phyloP scores from a whole-genome alignment of 2,113 vertebrate genomes.

The Lagopus leucura region DNA sequence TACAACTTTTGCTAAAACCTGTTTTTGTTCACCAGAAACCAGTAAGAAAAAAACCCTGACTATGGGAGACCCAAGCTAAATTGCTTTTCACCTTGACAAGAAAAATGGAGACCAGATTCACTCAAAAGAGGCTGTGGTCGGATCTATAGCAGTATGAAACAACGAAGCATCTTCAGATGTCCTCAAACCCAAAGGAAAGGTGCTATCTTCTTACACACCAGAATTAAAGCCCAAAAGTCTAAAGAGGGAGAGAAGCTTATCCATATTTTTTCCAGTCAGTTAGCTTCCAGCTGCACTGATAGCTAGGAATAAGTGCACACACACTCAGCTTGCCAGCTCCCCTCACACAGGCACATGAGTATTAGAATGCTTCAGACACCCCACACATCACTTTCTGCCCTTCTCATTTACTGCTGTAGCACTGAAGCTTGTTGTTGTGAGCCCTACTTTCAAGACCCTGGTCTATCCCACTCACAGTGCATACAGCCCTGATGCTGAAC shows the following conservation, averaged over 20 bases:
- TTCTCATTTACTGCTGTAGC: not conserved
- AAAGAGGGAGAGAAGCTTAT: not conserved
- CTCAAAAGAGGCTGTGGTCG: not conserved
- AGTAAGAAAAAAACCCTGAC: not conserved
- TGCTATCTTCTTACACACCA: not conserved
- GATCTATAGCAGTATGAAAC: not conserved
- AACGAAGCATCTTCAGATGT: not conserved
- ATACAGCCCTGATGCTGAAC: not conserved
- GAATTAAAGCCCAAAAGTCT: not conserved
- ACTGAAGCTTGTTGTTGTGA: not conserved
- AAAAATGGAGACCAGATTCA: not conserved
- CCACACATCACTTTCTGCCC: not conserved
- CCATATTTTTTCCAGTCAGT: fast-evolving
- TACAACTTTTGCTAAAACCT: not conserved
- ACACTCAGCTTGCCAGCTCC: not conserved
- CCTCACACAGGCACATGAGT: not conserved
- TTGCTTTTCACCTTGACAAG: not conserved
- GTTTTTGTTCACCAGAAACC: not conserved
- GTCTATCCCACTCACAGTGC: not conserved
- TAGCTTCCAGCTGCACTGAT: not conserved
- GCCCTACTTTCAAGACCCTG: not conserved
- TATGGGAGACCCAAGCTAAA: not conserved
- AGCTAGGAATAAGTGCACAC: not conserved
- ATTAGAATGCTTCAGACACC: not conserved
- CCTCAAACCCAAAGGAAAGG: not conserved